A percentile compares a stretch with the other conserved stretches of the same genome.
Conservation (phyloP, 2,888 invertebrate species). For the Tortrix viridana region DNA sequence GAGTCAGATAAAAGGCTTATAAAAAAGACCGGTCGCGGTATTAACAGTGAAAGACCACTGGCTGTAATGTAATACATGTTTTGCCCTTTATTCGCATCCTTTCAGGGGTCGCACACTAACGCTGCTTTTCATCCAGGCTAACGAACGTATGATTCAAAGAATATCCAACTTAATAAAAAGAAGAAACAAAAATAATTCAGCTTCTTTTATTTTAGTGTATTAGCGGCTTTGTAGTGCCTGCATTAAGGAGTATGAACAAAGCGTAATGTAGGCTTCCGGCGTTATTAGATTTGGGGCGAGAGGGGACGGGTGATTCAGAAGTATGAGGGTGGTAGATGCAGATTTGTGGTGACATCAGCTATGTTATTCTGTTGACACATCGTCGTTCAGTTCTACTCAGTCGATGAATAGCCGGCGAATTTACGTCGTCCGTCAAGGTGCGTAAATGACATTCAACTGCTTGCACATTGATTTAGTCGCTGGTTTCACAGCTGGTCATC, state of each 20-base stretch:
- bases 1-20: conserved; percentile 55
- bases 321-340: not conserved
- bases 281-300: conserved; percentile 16
- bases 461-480: too few species aligned
- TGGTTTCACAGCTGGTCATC: too few species aligned
- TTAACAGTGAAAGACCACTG: conserved; percentile 38
- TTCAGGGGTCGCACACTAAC: conserved; percentile 53
- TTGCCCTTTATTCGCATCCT: conserved; percentile 53
- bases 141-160: conserved; percentile 52
- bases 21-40: conserved; percentile 45
- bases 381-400: too few species aligned
- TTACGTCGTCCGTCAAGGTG: too few species aligned
- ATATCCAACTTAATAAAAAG: conserved; percentile 41
- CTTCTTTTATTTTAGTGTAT: conserved; percentile 34
- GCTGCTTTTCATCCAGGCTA: conserved; percentile 58
- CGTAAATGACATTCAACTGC: too few species aligned
- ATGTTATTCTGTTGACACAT: too few species aligned
- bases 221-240: conserved; percentile 17
- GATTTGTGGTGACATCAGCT: too few species aligned
- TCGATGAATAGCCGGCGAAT: too few species aligned
- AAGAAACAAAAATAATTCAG: conserved; percentile 5
- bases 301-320: not conserved
- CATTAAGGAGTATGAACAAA: conserved; percentile 1
- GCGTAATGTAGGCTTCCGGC: conserved; percentile 14
- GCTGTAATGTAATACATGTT: conserved; percentile 37